Conservation (phyloP, 2,797 vertebrate species). For the Falco naumanni region DNA sequence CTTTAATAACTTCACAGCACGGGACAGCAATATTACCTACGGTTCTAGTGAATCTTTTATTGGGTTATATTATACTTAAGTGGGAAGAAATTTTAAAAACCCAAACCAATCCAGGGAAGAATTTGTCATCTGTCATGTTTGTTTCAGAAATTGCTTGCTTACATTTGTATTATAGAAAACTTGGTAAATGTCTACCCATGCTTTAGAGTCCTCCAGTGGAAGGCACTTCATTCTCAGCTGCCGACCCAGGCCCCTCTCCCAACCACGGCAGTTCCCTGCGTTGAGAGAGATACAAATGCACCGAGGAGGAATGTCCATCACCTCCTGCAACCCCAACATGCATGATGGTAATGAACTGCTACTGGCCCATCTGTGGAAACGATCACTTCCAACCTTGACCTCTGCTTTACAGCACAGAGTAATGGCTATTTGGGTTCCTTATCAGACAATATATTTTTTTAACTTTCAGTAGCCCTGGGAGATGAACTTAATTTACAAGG, state of each 20-base stretch:
- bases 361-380: neutral
- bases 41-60: too few species aligned
- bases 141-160: neutral
- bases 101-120: neutral
- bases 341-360: neutral
- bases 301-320: neutral
- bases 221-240: neutral
- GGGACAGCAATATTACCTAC: fast-evolving
- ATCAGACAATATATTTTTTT: neutral
- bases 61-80: neutral
- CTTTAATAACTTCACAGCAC: neutral
- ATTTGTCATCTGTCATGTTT: neutral
- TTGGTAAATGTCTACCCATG: fast-evolving
- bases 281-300: neutral
- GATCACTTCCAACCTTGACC: neutral
- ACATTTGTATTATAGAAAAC: fast-evolving
- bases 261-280: neutral
- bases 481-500: slow-evolving; percentile 26
- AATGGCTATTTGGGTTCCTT: neutral
- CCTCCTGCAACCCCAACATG: neutral
- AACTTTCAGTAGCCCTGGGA: neutral
- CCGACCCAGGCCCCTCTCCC: neutral
- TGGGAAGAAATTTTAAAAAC: neutral
- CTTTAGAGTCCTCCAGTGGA: neutral
- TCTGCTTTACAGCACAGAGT: neutral